These are phyloP conservation scores for Aethes cnicana DNA, from an alignment of 2,888 invertebrate genomes.

Conservation along the genomic window DNA sequence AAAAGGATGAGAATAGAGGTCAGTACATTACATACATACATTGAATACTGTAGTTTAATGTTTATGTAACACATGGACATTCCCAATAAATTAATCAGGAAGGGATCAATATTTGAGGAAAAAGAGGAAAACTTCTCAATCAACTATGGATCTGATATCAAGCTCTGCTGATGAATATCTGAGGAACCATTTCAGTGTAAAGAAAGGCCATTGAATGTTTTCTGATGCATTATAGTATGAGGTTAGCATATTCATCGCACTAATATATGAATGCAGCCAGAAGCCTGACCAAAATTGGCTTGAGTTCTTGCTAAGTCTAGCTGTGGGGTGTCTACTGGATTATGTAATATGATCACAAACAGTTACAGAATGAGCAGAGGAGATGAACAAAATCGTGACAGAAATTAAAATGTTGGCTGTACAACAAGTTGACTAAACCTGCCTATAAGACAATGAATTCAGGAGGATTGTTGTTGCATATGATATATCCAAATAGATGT, in stretches of 20 bases:
- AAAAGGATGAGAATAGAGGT: slow-evolving; percentile 85
- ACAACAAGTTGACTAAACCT: slow-evolving; percentile 2
- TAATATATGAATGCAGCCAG: slow-evolving; percentile 18
- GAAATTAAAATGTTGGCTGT: slow-evolving; percentile 14
- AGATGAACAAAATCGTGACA: slow-evolving; percentile 21
- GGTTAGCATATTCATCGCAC: slow-evolving; percentile 15
- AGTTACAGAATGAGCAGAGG: slow-evolving; percentile 24
- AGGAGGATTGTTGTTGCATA: slow-evolving; percentile 16
- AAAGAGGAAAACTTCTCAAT: slow-evolving; percentile 4
- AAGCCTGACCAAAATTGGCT: slow-evolving; percentile 17
- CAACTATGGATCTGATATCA: too few relatives aligned
- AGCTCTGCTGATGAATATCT: slow-evolving; percentile 15
- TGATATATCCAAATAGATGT: slow-evolving; percentile 10
- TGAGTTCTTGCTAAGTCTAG: slow-evolving; percentile 10
- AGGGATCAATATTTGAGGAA: slow-evolving; percentile 10
- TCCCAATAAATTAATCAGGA: not conserved
- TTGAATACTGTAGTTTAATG: slow-evolving; percentile 29
- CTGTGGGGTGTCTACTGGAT: slow-evolving; percentile 19
- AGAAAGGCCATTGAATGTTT: slow-evolving; percentile 4
- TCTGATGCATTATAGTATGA: slow-evolving; percentile 25
- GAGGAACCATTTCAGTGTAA: slow-evolving; percentile 15
- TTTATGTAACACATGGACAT: not conserved
- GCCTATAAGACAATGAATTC: slow-evolving; percentile 17
- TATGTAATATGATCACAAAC: slow-evolving; percentile 20
- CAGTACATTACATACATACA: too few relatives aligned